Percentiles rank a stretch among this genome's conserved stretches.
Evolutionary conservation across 1,140 invertebrate genomes (phyloP).

Genomic region (Heliconius himera): DNA sequence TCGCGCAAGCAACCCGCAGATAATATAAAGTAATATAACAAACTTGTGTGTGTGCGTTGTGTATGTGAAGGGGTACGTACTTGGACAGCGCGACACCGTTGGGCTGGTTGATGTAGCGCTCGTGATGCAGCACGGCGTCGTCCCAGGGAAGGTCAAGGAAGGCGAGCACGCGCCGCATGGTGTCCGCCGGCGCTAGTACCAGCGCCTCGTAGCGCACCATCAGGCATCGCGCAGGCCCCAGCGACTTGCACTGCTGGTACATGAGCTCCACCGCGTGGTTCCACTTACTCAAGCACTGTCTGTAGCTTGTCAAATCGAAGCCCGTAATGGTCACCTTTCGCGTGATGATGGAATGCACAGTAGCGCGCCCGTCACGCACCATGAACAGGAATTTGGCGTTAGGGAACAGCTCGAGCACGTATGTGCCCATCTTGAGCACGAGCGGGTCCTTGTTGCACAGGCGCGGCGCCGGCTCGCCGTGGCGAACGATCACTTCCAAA

Average conservation of each 20-base stretch:
- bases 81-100: slow-evolving; percentile 96
- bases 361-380: slow-evolving; percentile 98
- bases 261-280: slow-evolving; percentile 97
- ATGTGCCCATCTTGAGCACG: slow-evolving; percentile 96
- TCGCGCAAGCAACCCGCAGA: background rate
- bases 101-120: slow-evolving; percentile 97
- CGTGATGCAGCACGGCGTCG: slow-evolving; percentile 97
- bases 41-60: background rate
- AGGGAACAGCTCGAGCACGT: slow-evolving; percentile 89
- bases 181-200: slow-evolving; percentile 94
- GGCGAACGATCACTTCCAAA: slow-evolving; percentile 96
- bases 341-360: slow-evolving; percentile 98
- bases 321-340: slow-evolving; percentile 98
- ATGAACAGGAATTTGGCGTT: slow-evolving; percentile 98
- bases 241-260: slow-evolving; percentile 95
- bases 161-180: slow-evolving; percentile 94
- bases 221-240: slow-evolving; percentile 93
- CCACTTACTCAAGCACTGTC: slow-evolving; percentile 97
- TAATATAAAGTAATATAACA: background rate
- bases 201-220: slow-evolving; percentile 97
- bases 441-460: slow-evolving; percentile 99
- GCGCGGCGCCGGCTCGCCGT: slow-evolving; percentile 95
- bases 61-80: slow-evolving; percentile 78
- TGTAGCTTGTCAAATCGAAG: slow-evolving; percentile 96
- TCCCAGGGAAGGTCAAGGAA: slow-evolving; percentile 98